Base-by-base conservation (phyloP, 2,888 invertebrate genomes). In the Archips xylosteana region DNA sequence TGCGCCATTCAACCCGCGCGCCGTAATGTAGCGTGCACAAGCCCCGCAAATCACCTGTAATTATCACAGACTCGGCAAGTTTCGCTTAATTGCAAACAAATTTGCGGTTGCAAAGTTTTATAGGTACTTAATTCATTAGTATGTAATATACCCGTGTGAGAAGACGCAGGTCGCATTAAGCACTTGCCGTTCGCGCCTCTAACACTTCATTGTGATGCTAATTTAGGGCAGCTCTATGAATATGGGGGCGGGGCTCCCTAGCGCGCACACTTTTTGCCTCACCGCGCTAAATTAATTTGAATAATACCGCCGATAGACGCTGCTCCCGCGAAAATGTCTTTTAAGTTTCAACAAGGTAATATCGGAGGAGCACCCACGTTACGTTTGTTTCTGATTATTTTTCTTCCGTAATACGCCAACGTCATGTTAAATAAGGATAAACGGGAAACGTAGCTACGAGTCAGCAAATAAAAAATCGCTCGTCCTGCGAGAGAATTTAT, bases 201-300 rank as follows among this genome's bases (percentile, higher is more conserved):
- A 87, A 90, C 92, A 91, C 91, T 92, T 94, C 92, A 92, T 94
- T 94, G 92, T 93, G 89, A 94, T 94, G 94, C 92, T 93, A 94
- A 94, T 94, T 92, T 89, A 87, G 90, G 92, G 88, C 90, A 88
- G 88, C 89, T 88, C 91, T 91, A 92, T 93, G 93, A 93, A 94
- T 92, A 92, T 91, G 92, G 88, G 89, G 91, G 89, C 82, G 88
- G 86, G 81, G 81, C 84, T 85, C 84, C 86, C 87, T 87, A 82
- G 85, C 86, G 87, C 91, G 89, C 89, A 86, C 91, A 92, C 89
- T 94, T 93, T 94, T 94, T 92, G 89, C 91, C 89, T 90, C 90
- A 87, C 86, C 88, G 89, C 88, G 89, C 88, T 91, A 93, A 91
- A 92, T 93, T 92, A 92, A 92, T 92, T 92, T 93, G 91, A 92